These are phyloP conservation scores for Boulengeromyrus knoepffleri DNA, from an alignment of 2,113 vertebrate genomes.

Conservation along the genomic window DNA sequence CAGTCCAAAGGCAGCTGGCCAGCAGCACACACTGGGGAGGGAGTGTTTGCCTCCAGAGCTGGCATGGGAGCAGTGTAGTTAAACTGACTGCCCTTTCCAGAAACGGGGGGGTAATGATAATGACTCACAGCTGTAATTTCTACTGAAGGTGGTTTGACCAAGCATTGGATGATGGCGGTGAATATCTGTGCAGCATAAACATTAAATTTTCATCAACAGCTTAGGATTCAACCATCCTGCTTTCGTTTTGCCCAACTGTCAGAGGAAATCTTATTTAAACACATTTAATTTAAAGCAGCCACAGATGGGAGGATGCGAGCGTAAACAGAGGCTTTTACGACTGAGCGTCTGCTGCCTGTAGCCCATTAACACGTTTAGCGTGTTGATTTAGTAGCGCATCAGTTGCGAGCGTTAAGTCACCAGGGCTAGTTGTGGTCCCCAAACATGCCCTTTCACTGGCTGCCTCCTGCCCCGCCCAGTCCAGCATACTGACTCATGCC, in stretches of 20 bases:
- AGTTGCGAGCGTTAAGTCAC: neutral
- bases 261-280: neutral
- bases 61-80: neutral
- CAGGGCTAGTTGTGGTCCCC: neutral
- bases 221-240: neutral
- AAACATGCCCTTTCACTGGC: neutral
- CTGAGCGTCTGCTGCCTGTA: neutral
- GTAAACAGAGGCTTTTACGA: neutral
- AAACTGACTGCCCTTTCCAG: neutral
- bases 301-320: neutral
- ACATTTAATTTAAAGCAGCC: neutral
- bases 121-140: neutral
- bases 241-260: neutral
- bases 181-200: neutral
- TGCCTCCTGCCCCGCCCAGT: neutral
- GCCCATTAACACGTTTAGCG: neutral
- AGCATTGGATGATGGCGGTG: neutral
- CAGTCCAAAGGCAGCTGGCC: neutral
- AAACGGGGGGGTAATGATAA: neutral
- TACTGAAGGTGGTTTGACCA: neutral
- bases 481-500: neutral
- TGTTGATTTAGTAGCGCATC: neutral
- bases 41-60: neutral
- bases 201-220: neutral
- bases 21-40: neutral